Percentiles rank a stretch among this genome's conserved stretches.
Conservation (phyloP, 2,888 invertebrate species). For the Eustalomyia histrio region DNA sequence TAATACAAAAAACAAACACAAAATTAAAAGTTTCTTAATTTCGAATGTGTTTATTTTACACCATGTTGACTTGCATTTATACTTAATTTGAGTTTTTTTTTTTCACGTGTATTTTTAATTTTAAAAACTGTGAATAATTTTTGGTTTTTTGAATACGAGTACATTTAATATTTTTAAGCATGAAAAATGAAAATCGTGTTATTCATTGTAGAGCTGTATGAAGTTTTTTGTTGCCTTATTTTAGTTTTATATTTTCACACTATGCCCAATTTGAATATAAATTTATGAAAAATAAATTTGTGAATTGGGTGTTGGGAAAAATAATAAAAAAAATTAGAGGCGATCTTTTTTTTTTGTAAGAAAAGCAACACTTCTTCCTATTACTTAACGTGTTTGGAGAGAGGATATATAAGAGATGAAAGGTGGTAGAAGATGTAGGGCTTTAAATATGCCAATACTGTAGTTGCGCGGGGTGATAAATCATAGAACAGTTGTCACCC, state of each 20-base stretch:
- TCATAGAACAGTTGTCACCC: too few species aligned
- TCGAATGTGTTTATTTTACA: constrained; percentile 8
- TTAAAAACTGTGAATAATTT: not conserved
- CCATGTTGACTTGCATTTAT: constrained; percentile 9
- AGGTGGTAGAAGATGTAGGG: too few species aligned
- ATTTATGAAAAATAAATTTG: too few species aligned
- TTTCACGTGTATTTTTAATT: constrained; percentile 2
- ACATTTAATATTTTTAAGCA: constrained; percentile 11
- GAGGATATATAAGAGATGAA: too few species aligned
- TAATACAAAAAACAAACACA: not conserved
- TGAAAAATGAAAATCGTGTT: constrained; percentile 19
- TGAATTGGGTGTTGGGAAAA: too few species aligned
- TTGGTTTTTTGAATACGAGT: not conserved
- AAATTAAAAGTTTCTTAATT: constrained; percentile 2
- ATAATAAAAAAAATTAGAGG: too few species aligned
- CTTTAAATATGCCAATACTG: too few species aligned
- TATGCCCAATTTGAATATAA: not conserved
- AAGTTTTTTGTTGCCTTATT: not conserved
- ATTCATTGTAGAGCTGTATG: not conserved
- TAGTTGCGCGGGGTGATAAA: too few species aligned
- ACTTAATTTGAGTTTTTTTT: not conserved
- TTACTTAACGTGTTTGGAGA: too few species aligned
- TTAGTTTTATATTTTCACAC: not conserved
- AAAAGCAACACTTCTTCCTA: too few species aligned
- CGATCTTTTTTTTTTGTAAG: too few species aligned